These are phyloP conservation scores for Euzophera pinguis DNA, from an alignment of 2,888 invertebrate species.

Conservation along the genomic window DNA sequence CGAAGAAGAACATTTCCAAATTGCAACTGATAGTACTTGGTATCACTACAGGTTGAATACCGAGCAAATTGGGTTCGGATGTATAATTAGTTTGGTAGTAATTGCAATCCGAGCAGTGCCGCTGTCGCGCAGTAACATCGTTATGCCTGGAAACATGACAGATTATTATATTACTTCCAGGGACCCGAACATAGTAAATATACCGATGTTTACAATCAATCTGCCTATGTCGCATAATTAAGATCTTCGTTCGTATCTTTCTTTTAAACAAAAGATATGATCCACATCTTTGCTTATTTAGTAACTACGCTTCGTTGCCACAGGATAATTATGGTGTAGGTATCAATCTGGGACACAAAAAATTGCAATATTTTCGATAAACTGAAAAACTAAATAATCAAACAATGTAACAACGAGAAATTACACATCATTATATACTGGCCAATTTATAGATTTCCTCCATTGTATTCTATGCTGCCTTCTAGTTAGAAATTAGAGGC, in stretches of 20 bases:
- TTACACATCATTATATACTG: too few species aligned
- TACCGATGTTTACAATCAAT: neutral
- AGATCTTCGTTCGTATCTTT: neutral
- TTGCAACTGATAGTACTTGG: neutral
- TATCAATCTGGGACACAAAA: too few species aligned
- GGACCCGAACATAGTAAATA: neutral
- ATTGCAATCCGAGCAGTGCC: constrained; percentile 3
- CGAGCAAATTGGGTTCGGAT: constrained; percentile 1
- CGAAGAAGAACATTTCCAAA: neutral
- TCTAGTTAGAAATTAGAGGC: too few species aligned
- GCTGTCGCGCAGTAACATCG: neutral
- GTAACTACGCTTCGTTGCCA: too few species aligned
- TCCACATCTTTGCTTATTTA: neutral
- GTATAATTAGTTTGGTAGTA: constrained; percentile 4
- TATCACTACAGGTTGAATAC: constrained; percentile 1
- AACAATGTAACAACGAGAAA: too few species aligned
- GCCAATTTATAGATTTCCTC: too few species aligned
- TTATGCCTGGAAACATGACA: neutral
- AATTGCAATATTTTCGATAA: too few species aligned
- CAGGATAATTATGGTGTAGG: too few species aligned
- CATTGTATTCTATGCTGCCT: too few species aligned
- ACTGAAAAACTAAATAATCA: too few species aligned
- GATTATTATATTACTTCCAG: constrained; percentile 1
- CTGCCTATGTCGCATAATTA: neutral
- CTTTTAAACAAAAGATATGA: neutral